A percentile compares a stretch with the other conserved stretches of the same genome.
Conservation (phyloP, 2,797 vertebrate species). For the Neoniphon sammara region DNA sequence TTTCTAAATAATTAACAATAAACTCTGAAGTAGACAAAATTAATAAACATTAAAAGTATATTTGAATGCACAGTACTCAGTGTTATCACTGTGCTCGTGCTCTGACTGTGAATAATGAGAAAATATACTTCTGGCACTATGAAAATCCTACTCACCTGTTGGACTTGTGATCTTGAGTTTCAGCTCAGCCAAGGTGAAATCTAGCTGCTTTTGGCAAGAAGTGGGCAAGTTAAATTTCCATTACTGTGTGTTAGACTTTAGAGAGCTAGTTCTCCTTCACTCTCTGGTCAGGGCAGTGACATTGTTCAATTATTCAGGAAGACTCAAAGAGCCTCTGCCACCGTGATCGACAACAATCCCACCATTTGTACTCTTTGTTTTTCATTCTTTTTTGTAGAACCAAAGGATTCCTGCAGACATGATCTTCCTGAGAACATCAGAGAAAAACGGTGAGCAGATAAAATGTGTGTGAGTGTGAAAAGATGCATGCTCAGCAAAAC, state of each 20-base stretch:
- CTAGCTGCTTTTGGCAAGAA: slow-evolving; percentile 22
- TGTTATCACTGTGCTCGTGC: not conserved
- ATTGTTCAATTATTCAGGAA: slow-evolving; percentile 80
- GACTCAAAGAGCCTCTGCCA: slow-evolving; percentile 54
- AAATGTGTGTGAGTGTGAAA: slow-evolving; percentile 8
- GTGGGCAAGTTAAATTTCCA: slow-evolving; percentile 31
- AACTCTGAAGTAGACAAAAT: not conserved
- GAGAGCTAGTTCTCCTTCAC: slow-evolving; percentile 58
- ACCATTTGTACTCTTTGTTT: slow-evolving; percentile 24
- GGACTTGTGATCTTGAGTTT: slow-evolving; percentile 22
- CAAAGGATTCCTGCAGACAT: slow-evolving; percentile 98
- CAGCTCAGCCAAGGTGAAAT: slow-evolving; percentile 38
- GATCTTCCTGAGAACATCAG: slow-evolving; percentile 96
- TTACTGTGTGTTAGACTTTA: slow-evolving; percentile 20
- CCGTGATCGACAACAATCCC: slow-evolving; percentile 42
- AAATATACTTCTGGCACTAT: slow-evolving; percentile 2
- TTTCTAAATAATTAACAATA: not conserved
- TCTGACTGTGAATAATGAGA: not conserved
- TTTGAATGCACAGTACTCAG: not conserved
- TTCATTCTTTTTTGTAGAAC: slow-evolving; percentile 83
- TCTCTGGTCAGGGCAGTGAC: slow-evolving; percentile 66
- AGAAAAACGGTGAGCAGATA: slow-evolving; percentile 91
- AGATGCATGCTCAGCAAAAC: not conserved
- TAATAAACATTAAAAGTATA: not conserved
- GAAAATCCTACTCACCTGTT: slow-evolving; percentile 15